These are phyloP conservation scores for Chiridota heheva DNA, from an alignment of 35 echinoderm and acorn worm genomes.

Conservation along the genomic window DNA sequence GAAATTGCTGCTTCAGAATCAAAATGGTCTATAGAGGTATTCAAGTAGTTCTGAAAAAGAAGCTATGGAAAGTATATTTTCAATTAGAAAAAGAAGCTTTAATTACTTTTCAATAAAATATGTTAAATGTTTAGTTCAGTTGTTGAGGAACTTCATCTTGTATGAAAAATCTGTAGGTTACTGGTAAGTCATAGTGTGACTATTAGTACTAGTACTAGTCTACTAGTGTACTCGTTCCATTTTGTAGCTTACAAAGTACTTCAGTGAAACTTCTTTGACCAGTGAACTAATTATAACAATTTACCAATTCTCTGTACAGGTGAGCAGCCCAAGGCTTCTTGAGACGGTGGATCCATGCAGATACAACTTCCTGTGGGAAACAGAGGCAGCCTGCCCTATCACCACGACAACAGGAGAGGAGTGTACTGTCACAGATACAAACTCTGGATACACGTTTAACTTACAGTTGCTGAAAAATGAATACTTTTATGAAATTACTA, in stretches of 20 bases:
- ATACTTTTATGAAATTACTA: conserved; percentile 29
- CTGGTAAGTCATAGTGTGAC: neutral
- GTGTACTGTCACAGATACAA: conserved; percentile 74
- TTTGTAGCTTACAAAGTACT: neutral
- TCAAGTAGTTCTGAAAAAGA: too few species aligned
- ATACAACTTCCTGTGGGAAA: conserved; percentile 90
- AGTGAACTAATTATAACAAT: neutral
- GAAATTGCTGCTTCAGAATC: too few species aligned
- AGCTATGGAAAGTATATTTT: too few species aligned
- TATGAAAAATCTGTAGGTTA: too few species aligned
- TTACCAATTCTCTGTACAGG: conserved; percentile 52
- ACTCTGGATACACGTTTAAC: conserved; percentile 91
- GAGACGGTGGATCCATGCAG: conserved; percentile 70
- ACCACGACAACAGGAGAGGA: conserved; percentile 35
- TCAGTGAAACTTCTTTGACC: neutral
- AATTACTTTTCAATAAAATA: too few species aligned
- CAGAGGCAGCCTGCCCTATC: conserved; percentile 93
- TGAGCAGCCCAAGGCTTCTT: conserved; percentile 70
- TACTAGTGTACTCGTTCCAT: neutral
- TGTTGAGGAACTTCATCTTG: too few species aligned
- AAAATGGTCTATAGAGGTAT: too few species aligned
- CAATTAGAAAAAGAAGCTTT: too few species aligned
- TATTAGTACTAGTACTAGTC: neutral
- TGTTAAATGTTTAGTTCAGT: too few species aligned
- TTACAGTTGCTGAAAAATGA: conserved; percentile 58